Evolutionary conservation across 2,113 vertebrate species (phyloP).

Genomic region (Nannobrachium achirus): DNA sequence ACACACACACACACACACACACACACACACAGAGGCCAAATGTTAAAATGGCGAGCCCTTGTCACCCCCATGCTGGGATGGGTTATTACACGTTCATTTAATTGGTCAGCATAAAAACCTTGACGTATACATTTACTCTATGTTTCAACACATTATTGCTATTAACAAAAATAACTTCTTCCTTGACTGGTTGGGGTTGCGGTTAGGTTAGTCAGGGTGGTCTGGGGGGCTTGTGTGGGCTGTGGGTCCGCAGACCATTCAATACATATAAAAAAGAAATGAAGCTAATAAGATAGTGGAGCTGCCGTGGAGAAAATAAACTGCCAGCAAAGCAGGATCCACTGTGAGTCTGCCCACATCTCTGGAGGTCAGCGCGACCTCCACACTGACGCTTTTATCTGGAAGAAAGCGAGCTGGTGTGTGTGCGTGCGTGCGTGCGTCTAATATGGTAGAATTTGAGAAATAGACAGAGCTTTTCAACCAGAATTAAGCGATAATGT

Average conservation of each 20-base stretch:
- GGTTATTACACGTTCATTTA: slow-evolving; percentile 62
- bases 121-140: too few relatives aligned
- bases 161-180: too few relatives aligned
- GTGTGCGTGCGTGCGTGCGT: not conserved
- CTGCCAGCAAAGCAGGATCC: slow-evolving; percentile 71
- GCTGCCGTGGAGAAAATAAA: slow-evolving; percentile 53
- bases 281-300: slow-evolving; percentile 64
- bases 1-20: too few relatives aligned
- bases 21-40: too few relatives aligned
- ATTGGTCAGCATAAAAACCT: slow-evolving; percentile 70
- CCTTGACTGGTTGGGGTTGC: too few relatives aligned
- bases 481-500: too few relatives aligned
- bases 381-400: slow-evolving; percentile 66
- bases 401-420: slow-evolving; percentile 51
- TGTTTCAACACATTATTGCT: too few relatives aligned
- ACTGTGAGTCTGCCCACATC: slow-evolving; percentile 66
- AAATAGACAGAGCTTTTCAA: too few relatives aligned
- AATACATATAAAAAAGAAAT: slow-evolving; percentile 75
- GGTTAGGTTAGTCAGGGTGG: too few relatives aligned
- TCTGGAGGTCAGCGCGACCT: slow-evolving; percentile 73
- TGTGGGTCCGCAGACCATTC: slow-evolving; percentile 68
- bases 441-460: too few relatives aligned
- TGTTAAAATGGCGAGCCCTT: too few relatives aligned
- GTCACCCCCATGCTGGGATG: slow-evolving; percentile 46
- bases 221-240: too few relatives aligned